Percentiles rank a stretch among this genome's conserved stretches.
phyloP scores from a whole-genome alignment of 2,113 vertebrate genomes.

The Istiophorus platypterus region DNA sequence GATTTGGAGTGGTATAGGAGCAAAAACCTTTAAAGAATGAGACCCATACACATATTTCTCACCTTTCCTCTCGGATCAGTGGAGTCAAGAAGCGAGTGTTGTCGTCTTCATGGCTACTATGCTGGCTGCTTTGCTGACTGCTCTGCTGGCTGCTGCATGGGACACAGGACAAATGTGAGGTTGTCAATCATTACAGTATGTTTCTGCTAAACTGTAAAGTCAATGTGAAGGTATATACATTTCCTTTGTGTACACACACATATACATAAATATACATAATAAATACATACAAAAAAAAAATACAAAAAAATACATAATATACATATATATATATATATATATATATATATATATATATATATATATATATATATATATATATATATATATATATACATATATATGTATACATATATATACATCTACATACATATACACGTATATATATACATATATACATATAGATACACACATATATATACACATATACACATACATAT shows the following conservation, averaged over 20 bases:
- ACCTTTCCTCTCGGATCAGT: constrained; percentile 85
- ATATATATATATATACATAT: too few relatives aligned
- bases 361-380: too few relatives aligned
- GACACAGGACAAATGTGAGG: constrained; percentile 10
- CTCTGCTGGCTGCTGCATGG: constrained; percentile 74
- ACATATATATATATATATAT: too few relatives aligned
- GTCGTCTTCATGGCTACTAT: constrained; percentile 95
- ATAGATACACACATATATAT: too few relatives aligned
- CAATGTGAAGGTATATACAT: not conserved
- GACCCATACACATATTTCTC: not conserved
- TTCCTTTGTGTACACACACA: not conserved
- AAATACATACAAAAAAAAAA: too few relatives aligned
- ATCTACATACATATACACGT: too few relatives aligned
- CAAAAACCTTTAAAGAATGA: not conserved
- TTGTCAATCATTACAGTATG: not conserved
- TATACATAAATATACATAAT: too few relatives aligned
- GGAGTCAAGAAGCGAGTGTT: constrained; percentile 90
- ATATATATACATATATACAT: too few relatives aligned
- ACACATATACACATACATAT: too few relatives aligned
- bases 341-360: too few relatives aligned
- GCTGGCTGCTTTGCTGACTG: constrained; percentile 90
- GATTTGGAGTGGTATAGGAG: not conserved
- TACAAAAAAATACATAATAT: too few relatives aligned
- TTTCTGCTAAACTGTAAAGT: not conserved
- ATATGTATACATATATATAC: too few relatives aligned